Evolutionary conservation across 2,113 vertebrate species (phyloP), one percentile per base, ranked within the genome.

Genomic region (Conger conger): DNA sequence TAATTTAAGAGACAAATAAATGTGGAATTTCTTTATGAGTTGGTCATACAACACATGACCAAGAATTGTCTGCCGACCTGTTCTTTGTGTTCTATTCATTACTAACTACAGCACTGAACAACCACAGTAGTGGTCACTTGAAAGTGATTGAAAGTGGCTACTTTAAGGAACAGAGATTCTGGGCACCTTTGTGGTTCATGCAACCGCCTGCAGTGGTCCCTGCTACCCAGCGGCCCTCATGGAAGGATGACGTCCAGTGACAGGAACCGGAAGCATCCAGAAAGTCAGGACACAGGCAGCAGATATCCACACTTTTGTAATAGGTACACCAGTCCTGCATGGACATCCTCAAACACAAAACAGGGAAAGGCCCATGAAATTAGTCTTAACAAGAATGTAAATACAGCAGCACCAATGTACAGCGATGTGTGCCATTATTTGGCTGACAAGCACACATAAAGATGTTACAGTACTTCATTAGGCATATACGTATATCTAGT

Each of bases 161-260:
- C 17, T 20, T 68, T 73, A 63, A 63, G 35, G 18, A 13, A 63
- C 37, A 20, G 23, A 42, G 4, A 13, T 57, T 20, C 53, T 18
- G 77, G 16, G 0, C 53, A 94, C 95, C 91, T 88, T 0, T 79
- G 40, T 87, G 53, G 0, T 88, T 88, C 0, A 81, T 54, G 84
- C 89, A 88, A 68, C 95, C 94, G 38, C 95, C 94, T 84, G 93
- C 93, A 78, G 94, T 94, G 54, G 85, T 89, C n/a, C 94, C 93
- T 40, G 89, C 80, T 18, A 95, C 89, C 95, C 95, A 95, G 83
- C 89, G 88, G 33, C 94, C 92, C 0, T 91, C 80, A 33, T 92
- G 84, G 37, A 42, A 1, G 3, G 87, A 88, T 18, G 86, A 86
- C 0, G 23, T 88, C 95, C 95, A 95, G 0, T 83, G 76, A 37